These are phyloP conservation scores for Saccopteryx bilineata DNA, from an alignment of 2,113 vertebrate genomes.

Conservation along the genomic window DNA sequence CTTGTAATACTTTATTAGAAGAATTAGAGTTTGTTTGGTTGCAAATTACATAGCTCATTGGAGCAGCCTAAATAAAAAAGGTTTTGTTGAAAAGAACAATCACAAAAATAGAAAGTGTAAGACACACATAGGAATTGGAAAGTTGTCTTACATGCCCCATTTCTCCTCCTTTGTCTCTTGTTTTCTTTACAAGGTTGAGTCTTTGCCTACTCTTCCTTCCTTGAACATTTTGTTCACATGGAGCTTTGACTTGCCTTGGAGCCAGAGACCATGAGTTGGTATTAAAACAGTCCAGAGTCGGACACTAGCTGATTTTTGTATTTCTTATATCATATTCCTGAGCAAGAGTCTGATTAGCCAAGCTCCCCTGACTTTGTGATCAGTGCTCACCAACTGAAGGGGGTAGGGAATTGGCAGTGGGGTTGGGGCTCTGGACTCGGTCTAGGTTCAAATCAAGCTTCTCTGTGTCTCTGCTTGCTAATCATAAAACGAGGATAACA, in stretches of 20 bases:
- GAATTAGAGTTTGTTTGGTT: constrained; percentile 43
- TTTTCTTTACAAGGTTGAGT: neutral
- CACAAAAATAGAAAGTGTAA: neutral
- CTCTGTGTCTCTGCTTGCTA: neutral
- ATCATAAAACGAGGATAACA: neutral
- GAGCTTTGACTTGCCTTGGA: neutral
- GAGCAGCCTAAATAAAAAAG: neutral
- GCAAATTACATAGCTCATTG: constrained; percentile 43
- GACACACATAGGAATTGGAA: neutral
- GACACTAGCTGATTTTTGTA: neutral
- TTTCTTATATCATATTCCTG: neutral
- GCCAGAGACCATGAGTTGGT: neutral
- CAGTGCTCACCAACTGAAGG: neutral
- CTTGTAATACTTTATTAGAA: constrained; percentile 50
- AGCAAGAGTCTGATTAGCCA: neutral
- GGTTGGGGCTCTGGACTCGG: neutral
- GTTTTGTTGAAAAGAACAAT: constrained; percentile 4
- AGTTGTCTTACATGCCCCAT: neutral
- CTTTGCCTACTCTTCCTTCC: neutral
- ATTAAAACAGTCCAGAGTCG: neutral
- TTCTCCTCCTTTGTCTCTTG: neutral
- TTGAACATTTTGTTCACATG: neutral
- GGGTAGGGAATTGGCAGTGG: neutral
- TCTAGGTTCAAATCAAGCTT: neutral
- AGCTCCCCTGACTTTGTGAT: neutral